Conservation (phyloP, 2,113 vertebrate species). For the Puma concolor region DNA sequence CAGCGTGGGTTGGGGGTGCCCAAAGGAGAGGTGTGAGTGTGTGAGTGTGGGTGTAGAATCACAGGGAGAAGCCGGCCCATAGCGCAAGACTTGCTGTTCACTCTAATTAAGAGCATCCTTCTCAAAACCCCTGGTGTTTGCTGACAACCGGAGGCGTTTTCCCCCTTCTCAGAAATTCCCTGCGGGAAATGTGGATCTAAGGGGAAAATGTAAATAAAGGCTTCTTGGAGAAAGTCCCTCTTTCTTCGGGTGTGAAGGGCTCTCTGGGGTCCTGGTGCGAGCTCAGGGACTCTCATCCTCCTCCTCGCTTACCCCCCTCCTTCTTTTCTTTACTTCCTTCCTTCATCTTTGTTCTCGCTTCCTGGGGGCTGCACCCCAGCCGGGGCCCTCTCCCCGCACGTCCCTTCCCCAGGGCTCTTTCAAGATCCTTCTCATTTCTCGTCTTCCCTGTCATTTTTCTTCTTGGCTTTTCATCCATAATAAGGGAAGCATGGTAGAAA, state of each 20-base stretch:
- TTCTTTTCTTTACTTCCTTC: background rate
- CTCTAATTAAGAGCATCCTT: background rate
- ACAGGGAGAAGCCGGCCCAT: background rate
- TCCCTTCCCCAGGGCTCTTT: background rate
- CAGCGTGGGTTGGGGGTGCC: background rate
- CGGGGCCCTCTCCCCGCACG: background rate
- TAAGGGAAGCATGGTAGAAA: background rate
- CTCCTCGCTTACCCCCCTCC: background rate
- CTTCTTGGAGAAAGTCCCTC: background rate
- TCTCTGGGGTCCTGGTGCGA: background rate
- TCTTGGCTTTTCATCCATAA: slow-evolving; percentile 15
- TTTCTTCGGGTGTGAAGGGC: background rate
- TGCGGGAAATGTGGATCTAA: background rate
- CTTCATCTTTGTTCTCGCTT: background rate
- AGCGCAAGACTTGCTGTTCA: background rate
- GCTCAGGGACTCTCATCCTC: background rate
- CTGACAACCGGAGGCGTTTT: background rate
- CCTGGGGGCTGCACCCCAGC: background rate
- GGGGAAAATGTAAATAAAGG: background rate
- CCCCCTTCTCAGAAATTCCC: background rate
- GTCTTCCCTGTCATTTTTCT: background rate
- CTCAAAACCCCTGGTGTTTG: background rate
- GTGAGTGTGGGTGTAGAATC: too few species aligned
- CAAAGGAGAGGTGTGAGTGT: background rate
- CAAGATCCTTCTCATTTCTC: background rate